Evolutionary conservation across 2,797 vertebrate species (phyloP).

Genomic region (Tenualosa thibaudeaui): DNA sequence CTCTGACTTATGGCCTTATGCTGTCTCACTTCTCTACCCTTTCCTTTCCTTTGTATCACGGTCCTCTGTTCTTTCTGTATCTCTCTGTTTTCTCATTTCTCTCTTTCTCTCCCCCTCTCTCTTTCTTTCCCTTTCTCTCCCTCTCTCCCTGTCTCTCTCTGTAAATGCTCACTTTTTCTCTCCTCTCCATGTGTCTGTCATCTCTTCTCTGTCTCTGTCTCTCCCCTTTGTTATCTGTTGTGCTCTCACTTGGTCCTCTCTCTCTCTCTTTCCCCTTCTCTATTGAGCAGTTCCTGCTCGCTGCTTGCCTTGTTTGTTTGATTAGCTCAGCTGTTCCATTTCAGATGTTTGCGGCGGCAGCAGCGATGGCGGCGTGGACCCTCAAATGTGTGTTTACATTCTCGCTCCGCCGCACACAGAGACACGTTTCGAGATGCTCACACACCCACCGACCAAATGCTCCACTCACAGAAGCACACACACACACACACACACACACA

Average conservation of each 20-base stretch:
- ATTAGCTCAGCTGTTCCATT: slow-evolving; percentile 47
- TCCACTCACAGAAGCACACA: neutral
- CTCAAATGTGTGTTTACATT: slow-evolving; percentile 30
- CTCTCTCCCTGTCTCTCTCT: too few species aligned
- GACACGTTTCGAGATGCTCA: slow-evolving; percentile 12
- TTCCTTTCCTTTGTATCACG: neutral
- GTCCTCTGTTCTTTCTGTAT: neutral
- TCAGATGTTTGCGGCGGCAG: slow-evolving; percentile 32
- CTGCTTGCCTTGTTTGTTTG: slow-evolving; percentile 33
- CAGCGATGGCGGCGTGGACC: neutral
- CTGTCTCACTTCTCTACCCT: neutral
- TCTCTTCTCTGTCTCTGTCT: neutral
- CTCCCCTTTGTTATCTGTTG: neutral
- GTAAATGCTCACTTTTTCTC: neutral
- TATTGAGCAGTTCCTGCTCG: neutral
- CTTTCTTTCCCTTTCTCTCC: too few species aligned
- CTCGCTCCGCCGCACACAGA: neutral
- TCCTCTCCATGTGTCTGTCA: too few species aligned
- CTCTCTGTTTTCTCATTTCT: neutral
- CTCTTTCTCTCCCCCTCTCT: neutral
- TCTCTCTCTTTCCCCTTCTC: slow-evolving; percentile 31
- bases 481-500: slow-evolving; percentile 7
- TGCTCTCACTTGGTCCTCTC: neutral
- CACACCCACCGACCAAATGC: neutral
- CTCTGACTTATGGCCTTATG: neutral